phyloP scores from a whole-genome alignment of 2,888 invertebrate genomes.

The Thumatha senex region DNA sequence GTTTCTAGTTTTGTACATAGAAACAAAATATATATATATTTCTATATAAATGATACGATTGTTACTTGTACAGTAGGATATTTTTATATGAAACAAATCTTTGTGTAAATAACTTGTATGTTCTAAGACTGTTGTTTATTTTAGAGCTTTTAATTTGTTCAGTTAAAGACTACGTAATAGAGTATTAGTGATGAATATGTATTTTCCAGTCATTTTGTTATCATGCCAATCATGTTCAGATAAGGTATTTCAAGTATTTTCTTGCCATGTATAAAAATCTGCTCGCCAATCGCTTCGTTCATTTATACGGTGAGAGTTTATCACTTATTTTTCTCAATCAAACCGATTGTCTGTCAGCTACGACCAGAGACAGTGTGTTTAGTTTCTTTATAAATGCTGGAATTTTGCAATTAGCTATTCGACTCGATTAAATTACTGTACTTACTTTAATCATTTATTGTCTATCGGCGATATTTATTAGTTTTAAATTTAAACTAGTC shows the following conservation, averaged over 20 bases:
- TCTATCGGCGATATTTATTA: conserved; percentile 18
- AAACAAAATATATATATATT: conserved; percentile 77
- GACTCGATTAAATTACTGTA: conserved; percentile 23
- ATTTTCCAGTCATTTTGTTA: conserved; percentile 77
- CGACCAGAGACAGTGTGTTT: background rate
- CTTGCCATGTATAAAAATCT: conserved; percentile 23
- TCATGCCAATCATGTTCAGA: conserved; percentile 21
- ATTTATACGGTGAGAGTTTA: background rate
- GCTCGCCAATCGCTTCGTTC: background rate
- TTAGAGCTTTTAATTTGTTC: conserved; percentile 81
- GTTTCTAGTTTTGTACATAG: conserved; percentile 77
- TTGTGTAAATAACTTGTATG: conserved; percentile 81
- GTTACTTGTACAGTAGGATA: conserved; percentile 81
- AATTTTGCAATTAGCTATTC: conserved; percentile 9
- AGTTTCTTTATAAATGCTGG: too few species aligned
- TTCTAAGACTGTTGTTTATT: conserved; percentile 82
- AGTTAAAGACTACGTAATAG: conserved; percentile 59
- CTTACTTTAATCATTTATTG: conserved; percentile 13
- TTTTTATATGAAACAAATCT: conserved; percentile 73
- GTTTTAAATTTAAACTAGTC: conserved; percentile 32
- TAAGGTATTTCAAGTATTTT: conserved; percentile 14
- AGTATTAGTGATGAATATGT: conserved; percentile 64
- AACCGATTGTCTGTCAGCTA: too few species aligned
- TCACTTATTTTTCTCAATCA: too few species aligned
- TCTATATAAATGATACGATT: conserved; percentile 73